phyloP scores from a whole-genome alignment of 2,888 invertebrate genomes.

The Hirtodrosophila duncani region DNA sequence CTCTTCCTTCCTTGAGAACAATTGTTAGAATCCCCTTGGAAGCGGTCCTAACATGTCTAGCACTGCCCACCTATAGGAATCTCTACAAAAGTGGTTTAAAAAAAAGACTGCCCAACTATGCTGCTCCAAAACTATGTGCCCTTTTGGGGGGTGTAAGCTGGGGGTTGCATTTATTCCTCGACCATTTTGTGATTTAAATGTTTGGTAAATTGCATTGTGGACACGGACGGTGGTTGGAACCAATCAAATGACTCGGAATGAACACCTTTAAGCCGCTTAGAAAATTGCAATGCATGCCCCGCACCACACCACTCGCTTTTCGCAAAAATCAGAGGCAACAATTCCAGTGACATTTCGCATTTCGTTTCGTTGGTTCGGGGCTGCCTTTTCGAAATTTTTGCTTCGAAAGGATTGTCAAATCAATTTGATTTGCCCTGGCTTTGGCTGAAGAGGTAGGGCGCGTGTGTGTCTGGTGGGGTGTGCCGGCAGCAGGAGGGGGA shows the following conservation, averaged over 20 bases:
- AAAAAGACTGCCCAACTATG: too few relatives aligned
- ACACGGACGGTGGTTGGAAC: too few relatives aligned
- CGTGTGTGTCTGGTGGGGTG: not conserved
- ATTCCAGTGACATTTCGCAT: constrained; percentile 28
- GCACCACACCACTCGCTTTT: too few relatives aligned
- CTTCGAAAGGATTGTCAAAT: constrained; percentile 56
- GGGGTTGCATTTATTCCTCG: not conserved
- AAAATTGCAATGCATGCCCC: constrained; percentile 60
- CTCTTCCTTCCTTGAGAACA: too few relatives aligned
- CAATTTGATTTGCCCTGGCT: constrained; percentile 66
- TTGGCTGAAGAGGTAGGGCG: too few relatives aligned
- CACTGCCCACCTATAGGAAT: too few relatives aligned
- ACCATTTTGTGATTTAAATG: not conserved
- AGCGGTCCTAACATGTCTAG: too few relatives aligned
- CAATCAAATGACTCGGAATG: constrained; percentile 63
- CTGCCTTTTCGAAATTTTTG: constrained; percentile 31
- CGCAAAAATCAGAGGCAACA: constrained; percentile 40
- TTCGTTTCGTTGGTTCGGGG: constrained; percentile 8
- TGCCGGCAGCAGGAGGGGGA: not conserved
- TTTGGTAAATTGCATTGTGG: constrained; percentile 4
- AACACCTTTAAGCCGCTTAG: constrained; percentile 70
- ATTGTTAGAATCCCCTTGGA: too few relatives aligned
- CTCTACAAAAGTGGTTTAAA: too few relatives aligned
- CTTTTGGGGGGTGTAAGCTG: too few relatives aligned
- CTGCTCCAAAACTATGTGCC: too few relatives aligned